Evolutionary conservation across 2,888 invertebrate genomes (phyloP).

Genomic region (Chymomyza procnemis): DNA sequence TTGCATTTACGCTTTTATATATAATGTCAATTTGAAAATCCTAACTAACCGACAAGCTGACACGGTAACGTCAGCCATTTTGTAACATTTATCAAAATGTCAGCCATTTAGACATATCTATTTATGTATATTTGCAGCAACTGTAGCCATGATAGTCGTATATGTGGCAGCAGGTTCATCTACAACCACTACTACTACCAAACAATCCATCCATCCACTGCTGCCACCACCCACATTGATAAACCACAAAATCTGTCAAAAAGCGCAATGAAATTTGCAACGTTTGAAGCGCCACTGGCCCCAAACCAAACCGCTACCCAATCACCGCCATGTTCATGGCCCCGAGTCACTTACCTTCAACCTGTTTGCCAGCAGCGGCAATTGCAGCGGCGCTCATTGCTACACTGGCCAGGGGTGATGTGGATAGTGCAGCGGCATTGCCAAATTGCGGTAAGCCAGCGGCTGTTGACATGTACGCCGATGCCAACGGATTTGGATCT

Average conservation of each 20-base stretch:
- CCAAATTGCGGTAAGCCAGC: constrained; percentile 82
- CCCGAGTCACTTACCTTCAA: constrained; percentile 85
- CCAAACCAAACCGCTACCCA: background rate
- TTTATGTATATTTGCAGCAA: constrained; percentile 30
- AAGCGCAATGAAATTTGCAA: background rate
- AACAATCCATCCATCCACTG: background rate
- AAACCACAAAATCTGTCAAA: constrained; percentile 27
- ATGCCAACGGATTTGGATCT: constrained; percentile 81
- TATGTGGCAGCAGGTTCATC: background rate
- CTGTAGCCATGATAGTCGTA: background rate
- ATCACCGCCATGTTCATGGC: background rate
- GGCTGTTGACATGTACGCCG: constrained; percentile 82
- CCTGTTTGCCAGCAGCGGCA: constrained; percentile 92
- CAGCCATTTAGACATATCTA: constrained; percentile 63
- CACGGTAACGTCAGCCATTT: constrained; percentile 51
- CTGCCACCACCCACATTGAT: constrained; percentile 21
- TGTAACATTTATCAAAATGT: constrained; percentile 72
- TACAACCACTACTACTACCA: background rate
- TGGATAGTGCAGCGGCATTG: constrained; percentile 81
- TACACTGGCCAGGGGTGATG: constrained; percentile 81
- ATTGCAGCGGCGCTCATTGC: constrained; percentile 87
- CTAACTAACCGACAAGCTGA: constrained; percentile 23
- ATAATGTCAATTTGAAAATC: background rate
- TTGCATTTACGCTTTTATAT: background rate
- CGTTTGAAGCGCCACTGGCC: too few species aligned